Evolutionary conservation across 2,888 invertebrate genomes (phyloP), one percentile per base, ranked within the genome.

Genomic region (Anoplius nigerrimus): DNA sequence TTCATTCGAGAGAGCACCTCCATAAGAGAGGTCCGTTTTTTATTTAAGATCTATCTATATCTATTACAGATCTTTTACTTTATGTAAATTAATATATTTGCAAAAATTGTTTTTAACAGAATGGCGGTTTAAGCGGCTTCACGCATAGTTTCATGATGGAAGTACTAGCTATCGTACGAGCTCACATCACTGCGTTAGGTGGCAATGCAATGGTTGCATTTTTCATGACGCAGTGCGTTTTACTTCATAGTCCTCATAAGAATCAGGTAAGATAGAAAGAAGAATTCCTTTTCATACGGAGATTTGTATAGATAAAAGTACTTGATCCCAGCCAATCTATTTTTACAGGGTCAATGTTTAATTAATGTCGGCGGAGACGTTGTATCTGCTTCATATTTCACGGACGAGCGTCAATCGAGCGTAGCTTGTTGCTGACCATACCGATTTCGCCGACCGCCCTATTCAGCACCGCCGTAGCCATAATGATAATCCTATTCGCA

Each of bases 341-440:
- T 8, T 42, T 92, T 92, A 46, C 92, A 98, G 97, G 97, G 97
- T 66, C 98, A 98, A 90, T 98, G 98, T 90, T 91, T 98, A 71
- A 94, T 98, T 74, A 98, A 97, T 79, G 96, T 98, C 15, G 97
- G 97, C 54, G 98, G 98, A 0, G 98, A 98, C 89, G 97, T 96
- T 2, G 97, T 98, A 2, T 93, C 92, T 79, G 94, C 95, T 15
- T 93, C 94, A 13, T 95, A 95, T 88, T 93, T 90, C 80, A 88
- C 90, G 64, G 91, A 92, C 71, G 91, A 91, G 22, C 86, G 84
- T 62, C 83, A 84, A 34, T 34, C 34, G 11, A 34, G 11, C 1
- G 34, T 34, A 11, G 34, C 11, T 46, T 74, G 71, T 21, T 73
- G 71, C 56, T 72, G 77, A 62, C 71, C 82, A 62, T 87, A 86